Base-by-base conservation (phyloP, 2,888 invertebrate genomes). In the Gymnocheta viridis region DNA sequence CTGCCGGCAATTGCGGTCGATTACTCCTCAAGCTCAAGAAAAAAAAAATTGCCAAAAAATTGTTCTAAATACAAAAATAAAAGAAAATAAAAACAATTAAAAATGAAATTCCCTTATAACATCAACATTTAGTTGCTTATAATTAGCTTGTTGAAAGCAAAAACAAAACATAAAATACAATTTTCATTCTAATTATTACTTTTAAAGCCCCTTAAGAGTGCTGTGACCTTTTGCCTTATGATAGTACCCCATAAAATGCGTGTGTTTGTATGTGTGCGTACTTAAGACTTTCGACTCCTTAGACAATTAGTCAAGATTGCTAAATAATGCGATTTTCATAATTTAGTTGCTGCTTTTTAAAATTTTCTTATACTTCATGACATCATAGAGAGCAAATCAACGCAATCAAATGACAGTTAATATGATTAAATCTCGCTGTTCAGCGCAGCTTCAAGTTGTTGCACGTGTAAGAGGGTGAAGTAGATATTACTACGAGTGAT, bases 361-460 rank as follows among this genome's bases (percentile, higher is more conserved):
- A 19, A 14, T 24, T 47, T 47, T 49, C n/a, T 54, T 51, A 10
- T 4, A 17, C 9, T 14, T 12, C 24, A 22, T 54, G 51, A 14
- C 22, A 22, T 51, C 35, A 14, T 2, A 54, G 24, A 10, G 38
- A 4, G 9, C 38, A 9, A 2, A 60, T 22, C 60, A 60, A 51
- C 4, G 32, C 66, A 64, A 76, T 76, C 54, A 66, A 76, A 66
- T 51, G 66, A 35, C 35, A 56, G 44, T 35, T 54, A 70, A 79
- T 79, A 35, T 54, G 54, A 70, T 79, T 64, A 79, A 79, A 62
- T 64, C 44, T 62, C 35, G 54, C 44, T 10, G 62, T 27, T 24
- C 24, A n/a, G 44, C 27, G 32, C 2, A 54, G 24, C 24, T 44
- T 47, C 24, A 27, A 56, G 56, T 24, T 24, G 19, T 27, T 51